These are phyloP conservation scores for Setipinna tenuifilis DNA, from an alignment of 2,797 vertebrate genomes.

Conservation along the genomic window DNA sequence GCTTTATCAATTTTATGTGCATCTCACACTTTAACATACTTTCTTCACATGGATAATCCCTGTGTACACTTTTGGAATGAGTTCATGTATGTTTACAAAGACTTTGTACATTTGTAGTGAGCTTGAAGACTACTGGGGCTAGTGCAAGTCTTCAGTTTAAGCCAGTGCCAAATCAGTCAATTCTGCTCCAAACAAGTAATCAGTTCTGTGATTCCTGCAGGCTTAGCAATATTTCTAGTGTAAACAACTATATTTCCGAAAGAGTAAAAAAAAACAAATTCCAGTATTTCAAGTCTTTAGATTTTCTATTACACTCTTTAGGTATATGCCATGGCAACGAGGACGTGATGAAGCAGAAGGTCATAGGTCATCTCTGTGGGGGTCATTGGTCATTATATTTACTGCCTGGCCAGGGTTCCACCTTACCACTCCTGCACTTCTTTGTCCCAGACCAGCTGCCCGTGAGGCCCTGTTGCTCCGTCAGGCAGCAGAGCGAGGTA, in stretches of 20 bases:
- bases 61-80: not conserved
- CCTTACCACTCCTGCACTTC: conserved; percentile 58
- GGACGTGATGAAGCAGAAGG: not conserved
- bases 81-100: no score
- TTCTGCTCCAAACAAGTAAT: no score
- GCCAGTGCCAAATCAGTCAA: not conserved
- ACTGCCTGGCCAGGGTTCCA: not conserved
- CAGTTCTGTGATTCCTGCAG: not conserved
- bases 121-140: not conserved
- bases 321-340: not conserved
- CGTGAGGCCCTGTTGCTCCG: conserved; percentile 56
- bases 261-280: not conserved
- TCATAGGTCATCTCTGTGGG: no score
- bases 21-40: not conserved
- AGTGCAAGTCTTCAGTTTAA: not conserved
- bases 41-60: not conserved
- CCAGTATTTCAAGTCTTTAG: not conserved
- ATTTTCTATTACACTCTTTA: not conserved
- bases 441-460: conserved; percentile 61
- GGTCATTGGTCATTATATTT: not conserved
- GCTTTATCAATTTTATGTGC: not conserved
- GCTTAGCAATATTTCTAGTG: no score
- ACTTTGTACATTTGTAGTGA: not conserved
- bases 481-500: conserved; percentile 61
- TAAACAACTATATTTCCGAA: not conserved